A percentile compares a stretch with the other conserved stretches of the same genome.
phyloP scores from a whole-genome alignment of 2,113 vertebrate species.

The Uria aalge region DNA sequence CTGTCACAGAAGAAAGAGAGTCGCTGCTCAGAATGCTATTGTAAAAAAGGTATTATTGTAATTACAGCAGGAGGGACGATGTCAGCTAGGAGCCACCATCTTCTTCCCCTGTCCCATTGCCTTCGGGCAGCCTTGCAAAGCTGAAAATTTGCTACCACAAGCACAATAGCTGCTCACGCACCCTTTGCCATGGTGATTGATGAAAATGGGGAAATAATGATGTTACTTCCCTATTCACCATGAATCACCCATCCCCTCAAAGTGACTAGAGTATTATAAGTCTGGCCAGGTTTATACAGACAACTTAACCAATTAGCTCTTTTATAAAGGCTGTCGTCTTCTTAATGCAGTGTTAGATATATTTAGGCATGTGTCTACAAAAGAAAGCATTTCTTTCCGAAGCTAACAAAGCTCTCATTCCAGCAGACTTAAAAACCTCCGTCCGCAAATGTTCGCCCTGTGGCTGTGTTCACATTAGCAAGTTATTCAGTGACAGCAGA shows the following conservation, averaged over 20 bases:
- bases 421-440: background rate
- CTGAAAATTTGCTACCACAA: conserved; percentile 17
- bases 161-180: conserved; percentile 4
- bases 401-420: background rate
- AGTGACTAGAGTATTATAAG: background rate
- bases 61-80: background rate
- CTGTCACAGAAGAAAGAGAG: conserved; percentile 37
- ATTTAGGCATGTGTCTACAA: background rate
- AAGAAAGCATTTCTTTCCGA: background rate
- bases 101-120: background rate
- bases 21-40: background rate
- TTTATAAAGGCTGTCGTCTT: background rate
- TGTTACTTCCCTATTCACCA: background rate
- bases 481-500: background rate
- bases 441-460: background rate
- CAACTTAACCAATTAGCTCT: conserved; percentile 13
- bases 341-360: conserved; percentile 9
- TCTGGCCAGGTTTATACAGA: background rate
- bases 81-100: background rate
- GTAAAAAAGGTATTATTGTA: conserved; percentile 30
- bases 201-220: conserved; percentile 27
- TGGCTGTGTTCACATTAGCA: background rate
- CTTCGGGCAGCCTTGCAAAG: conserved; percentile 12
- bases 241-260: conserved; percentile 11
- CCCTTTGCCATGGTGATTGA: conserved; percentile 4